A percentile compares a stretch with the other conserved stretches of the same genome.
These are phyloP conservation scores for Trididemnum clinides DNA, from an alignment of 23 tunicate genomes.

Conservation along the genomic window DNA sequence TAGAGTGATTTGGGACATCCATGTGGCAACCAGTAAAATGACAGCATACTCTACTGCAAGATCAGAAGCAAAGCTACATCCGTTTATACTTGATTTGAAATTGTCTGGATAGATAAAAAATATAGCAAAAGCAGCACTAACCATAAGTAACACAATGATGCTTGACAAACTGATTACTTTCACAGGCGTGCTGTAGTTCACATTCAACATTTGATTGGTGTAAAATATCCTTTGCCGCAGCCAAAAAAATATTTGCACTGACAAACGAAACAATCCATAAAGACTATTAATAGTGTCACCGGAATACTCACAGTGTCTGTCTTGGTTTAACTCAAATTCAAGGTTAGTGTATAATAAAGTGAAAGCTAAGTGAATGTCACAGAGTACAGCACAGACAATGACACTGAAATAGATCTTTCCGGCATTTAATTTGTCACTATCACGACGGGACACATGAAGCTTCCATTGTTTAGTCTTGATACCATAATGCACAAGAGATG, in stretches of 20 bases:
- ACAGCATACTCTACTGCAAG: too few relatives aligned
- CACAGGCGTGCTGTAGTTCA: conserved; percentile 5
- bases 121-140: not conserved
- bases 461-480: conserved; percentile 46
- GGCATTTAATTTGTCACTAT: conserved; percentile 24
- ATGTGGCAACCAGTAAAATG: too few relatives aligned
- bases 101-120: not conserved
- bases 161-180: not conserved
- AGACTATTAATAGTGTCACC: conserved; percentile 9
- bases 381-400: conserved; percentile 29
- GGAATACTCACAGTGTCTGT: conserved; percentile 26
- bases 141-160: not conserved
- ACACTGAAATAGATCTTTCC: conserved; percentile 17
- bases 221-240: conserved; percentile 56
- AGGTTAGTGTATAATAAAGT: conserved; percentile 22
- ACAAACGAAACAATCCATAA: conserved; percentile 13
- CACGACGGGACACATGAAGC: not conserved
- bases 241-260: conserved; percentile 54
- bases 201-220: conserved; percentile 44
- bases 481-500: conserved; percentile 34
- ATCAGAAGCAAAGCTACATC: not conserved
- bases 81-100: not conserved
- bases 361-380: conserved; percentile 1
- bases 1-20: too few relatives aligned
- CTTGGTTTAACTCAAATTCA: not conserved